Conservation (phyloP, 1,140 invertebrate species). For the Trichogramma pretiosum region DNA sequence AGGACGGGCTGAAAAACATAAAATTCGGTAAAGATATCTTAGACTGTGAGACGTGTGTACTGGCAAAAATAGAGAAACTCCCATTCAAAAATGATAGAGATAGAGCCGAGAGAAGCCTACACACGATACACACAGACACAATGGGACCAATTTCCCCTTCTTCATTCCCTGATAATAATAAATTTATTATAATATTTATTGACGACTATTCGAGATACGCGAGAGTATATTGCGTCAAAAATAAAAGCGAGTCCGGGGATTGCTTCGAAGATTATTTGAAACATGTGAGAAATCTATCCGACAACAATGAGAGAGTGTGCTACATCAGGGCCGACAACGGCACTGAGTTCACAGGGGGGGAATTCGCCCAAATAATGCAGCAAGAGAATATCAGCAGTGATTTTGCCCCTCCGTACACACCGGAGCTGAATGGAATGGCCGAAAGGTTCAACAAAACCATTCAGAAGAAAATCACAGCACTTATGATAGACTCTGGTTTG, state of each 20-base stretch:
- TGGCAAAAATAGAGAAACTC: constrained; percentile 19
- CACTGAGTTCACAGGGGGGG: constrained; percentile 12
- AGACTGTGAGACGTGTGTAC: constrained; percentile 19
- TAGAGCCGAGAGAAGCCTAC: constrained; percentile 15
- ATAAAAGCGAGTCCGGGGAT: constrained; percentile 16
- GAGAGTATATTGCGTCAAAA: constrained; percentile 9
- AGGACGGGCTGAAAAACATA: constrained; percentile 4
- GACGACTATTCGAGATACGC: constrained; percentile 15
- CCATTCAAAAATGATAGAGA: constrained; percentile 15
- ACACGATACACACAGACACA: no score
- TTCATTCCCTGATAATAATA: constrained; percentile 14
- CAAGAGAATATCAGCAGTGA: constrained; percentile 13
- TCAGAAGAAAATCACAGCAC: no score
- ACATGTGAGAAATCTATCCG: constrained; percentile 13
- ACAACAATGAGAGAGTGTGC: constrained; percentile 15
- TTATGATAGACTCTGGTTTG: no score
- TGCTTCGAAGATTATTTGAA: no score
- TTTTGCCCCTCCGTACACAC: constrained; percentile 15
- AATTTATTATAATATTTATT: constrained; percentile 12
- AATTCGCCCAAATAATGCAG: constrained; percentile 10
- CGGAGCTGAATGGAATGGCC: not conserved
- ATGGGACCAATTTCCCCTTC: constrained; percentile 16
- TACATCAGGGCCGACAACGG: no score
- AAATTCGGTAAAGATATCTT: constrained; percentile 8
- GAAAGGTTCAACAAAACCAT: no score